phyloP scores from a whole-genome alignment of 2,113 vertebrate species.

The Callaeas wilsoni region DNA sequence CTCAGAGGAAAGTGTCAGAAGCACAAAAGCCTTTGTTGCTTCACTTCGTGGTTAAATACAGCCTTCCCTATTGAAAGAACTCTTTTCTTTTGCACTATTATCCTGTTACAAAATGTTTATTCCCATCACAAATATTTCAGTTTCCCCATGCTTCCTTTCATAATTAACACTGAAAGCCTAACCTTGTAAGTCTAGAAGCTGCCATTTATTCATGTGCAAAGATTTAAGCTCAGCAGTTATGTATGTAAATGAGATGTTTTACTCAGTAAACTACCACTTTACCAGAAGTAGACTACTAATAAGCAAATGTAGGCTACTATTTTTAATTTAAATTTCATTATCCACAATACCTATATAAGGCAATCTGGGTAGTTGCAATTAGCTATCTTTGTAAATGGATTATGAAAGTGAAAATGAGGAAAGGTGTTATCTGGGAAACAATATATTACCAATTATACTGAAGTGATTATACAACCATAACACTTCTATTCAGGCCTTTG shows the following conservation, averaged over 20 bases:
- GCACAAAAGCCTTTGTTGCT: slow-evolving; percentile 17
- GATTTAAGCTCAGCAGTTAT: not conserved
- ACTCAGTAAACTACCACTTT: not conserved
- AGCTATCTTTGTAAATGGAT: not conserved
- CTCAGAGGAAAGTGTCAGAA: slow-evolving; percentile 31
- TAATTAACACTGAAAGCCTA: slow-evolving; percentile 24
- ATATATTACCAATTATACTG: not conserved
- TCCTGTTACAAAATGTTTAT: not conserved
- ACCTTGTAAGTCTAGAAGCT: not conserved
- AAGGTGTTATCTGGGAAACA: not conserved
- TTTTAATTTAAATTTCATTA: not conserved
- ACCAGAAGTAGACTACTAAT: not conserved
- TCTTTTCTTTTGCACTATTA: not conserved
- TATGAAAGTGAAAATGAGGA: not conserved
- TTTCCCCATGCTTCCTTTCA: not conserved
- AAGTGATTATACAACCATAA: not conserved
- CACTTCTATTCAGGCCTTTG: not conserved
- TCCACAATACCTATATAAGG: not conserved
- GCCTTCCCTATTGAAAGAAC: not conserved
- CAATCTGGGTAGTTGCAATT: not conserved
- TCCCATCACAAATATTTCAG: slow-evolving; percentile 1
- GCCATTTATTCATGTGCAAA: not conserved
- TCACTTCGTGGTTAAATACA: slow-evolving; percentile 12
- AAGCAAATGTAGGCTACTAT: not conserved
- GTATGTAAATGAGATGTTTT: not conserved